Evolutionary conservation across 2,113 vertebrate genomes (phyloP), one percentile per base, ranked within the genome.

Genomic region (Mesitornis unicolor): DNA sequence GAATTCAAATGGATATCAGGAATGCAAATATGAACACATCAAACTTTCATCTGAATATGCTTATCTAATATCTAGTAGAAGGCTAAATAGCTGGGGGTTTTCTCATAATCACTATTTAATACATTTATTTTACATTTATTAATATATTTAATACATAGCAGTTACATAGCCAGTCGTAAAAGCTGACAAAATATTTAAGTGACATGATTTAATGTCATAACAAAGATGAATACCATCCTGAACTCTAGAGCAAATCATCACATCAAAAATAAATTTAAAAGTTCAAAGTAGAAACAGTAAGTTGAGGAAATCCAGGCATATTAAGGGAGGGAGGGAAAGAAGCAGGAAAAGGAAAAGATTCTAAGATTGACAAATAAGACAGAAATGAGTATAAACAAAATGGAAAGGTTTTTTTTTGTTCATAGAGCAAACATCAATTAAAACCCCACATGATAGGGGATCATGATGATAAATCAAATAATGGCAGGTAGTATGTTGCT

Each of bases 281-380:
- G 13, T 57, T 75, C 19, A 8, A 84, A 54, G 16, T 9, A 59
- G 26, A 56, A 85, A 56, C 1, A 68, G 8, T 24, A 81, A 94
- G 75, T 21, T 47, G 38, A 71, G 29, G 29, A 3, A 33, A 47
- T 57, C 82, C 20, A n/a, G 4, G 18, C 6, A 48, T 14, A 31
- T 0, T 16, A 75, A 17, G 15, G 7, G 6, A 3, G 14, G 21
- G 5, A 64, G 2, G 2, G 19, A 2, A 42, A 78, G 9, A 38
- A 81, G 10, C 5, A 69, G 48, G 7, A 38, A 59, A 13, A 65
- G 3, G 19, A 77, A 43, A 28, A 38, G 1, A 33, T 26, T 57
- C n/a, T 36, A 63, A 35, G 20, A 51, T 5, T 22, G 1, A 47
- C 19, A 77, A 67, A 19, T 13, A 54, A 21, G 7, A 17, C 18